A percentile compares a stretch with the other conserved stretches of the same genome.
phyloP scores from a whole-genome alignment of 2,888 invertebrate genomes.

The Macroteleia sp. region DNA sequence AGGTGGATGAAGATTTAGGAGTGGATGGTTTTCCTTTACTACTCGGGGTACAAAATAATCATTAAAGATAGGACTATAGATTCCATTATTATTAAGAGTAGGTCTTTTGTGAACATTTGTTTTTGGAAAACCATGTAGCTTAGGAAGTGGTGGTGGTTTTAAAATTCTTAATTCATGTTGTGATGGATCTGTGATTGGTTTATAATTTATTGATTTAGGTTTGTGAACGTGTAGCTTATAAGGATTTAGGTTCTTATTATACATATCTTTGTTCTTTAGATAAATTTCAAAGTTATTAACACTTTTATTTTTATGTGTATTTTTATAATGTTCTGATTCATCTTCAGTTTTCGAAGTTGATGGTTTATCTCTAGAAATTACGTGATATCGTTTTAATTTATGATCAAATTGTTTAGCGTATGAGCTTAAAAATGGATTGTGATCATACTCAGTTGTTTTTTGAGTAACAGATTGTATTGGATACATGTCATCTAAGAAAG shows the following conservation, averaged over 20 bases:
- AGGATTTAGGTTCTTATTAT: no score
- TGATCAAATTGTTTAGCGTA: constrained; percentile 48
- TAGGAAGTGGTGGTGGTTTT: constrained; percentile 25
- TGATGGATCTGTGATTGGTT: constrained; percentile 14
- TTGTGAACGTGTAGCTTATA: no score
- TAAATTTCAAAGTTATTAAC: no score
- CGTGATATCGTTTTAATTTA: constrained; percentile 45
- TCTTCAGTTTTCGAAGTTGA: constrained; percentile 13
- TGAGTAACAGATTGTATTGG: constrained; percentile 16
- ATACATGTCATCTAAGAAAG: constrained; percentile 3
- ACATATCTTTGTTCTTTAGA: no score
- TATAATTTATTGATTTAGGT: constrained; percentile 20
- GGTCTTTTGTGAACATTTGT: constrained; percentile 37
- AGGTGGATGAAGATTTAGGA: constrained; percentile 6
- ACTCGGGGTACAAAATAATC: constrained; percentile 33
- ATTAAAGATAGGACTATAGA: constrained; percentile 45
- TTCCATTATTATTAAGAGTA: background rate
- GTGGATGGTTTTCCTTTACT: constrained; percentile 20
- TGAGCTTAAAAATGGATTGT: constrained; percentile 63
- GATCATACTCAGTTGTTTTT: constrained; percentile 39
- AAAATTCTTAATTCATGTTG: constrained; percentile 25
- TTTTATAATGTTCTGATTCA: background rate
- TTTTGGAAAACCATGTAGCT: background rate
- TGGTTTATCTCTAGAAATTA: constrained; percentile 29
- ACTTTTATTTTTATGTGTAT: background rate